Evolutionary conservation across 2,113 vertebrate species (phyloP), one percentile per base, ranked within the genome.

Genomic region (Elanus axillaris): DNA sequence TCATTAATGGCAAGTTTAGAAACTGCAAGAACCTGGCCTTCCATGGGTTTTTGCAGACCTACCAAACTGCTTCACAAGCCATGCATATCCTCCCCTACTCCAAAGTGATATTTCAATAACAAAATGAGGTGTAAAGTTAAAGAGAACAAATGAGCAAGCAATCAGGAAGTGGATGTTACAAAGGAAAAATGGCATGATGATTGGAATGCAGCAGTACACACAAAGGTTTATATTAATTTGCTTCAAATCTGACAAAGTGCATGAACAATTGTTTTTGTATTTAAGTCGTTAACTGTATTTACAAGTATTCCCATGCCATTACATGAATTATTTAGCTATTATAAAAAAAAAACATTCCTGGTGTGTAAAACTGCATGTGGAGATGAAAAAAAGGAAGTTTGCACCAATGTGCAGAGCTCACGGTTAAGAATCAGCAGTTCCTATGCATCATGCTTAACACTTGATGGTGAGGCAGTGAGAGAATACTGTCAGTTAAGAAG

Each of bases 141-240:
- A 58, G 20, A 77, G 9, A 86, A 9, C 3, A 86, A 93, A 86
- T 21, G 29, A 93, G 13, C 20, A 74, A 48, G 32, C 22, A 80
- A 94, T 17, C 9, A 80, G 34, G 56, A 72, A 71, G 17, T 53
- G 25, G 29, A 36, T 42, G 38, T 21, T 64, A 25, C 1, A 3
- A 82, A 60, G 36, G 20, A 74, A 77, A 83, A 86, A 91, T 9
- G 20, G 8, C 13, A 34, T 2, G 2, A 53, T 59, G 9, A 59
- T 53, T 0, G 0, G 10, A 47, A 36, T 63, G 13, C 10, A 75
- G 34, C 40, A 64, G 4, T 31, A 27, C 10, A 26, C 12, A 32
- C 11, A 64, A 80, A 60, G 7, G 4, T 83, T 75, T 64, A 50
- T 19, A 84, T 64, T 53, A 26, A 31, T 59, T 88, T 88, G 79